A percentile compares a stretch with the other conserved stretches of the same genome.
phyloP scores from a whole-genome alignment of 2,113 vertebrate species.

The Hyla sarda region DNA sequence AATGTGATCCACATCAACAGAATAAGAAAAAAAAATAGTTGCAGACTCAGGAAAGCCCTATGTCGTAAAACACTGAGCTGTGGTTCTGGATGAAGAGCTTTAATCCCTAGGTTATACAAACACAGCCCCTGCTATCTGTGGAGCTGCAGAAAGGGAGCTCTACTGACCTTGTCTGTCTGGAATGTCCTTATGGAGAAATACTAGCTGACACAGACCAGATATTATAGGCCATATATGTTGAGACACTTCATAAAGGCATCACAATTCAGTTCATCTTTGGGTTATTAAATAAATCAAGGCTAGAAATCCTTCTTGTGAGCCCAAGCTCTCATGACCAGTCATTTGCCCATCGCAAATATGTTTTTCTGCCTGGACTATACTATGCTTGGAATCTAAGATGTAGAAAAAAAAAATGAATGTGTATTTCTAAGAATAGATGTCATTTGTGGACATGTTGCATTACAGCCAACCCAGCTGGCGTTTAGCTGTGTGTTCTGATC shows the following conservation, averaged over 20 bases:
- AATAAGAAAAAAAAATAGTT: not conserved
- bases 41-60: conserved; percentile 3
- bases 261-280: conserved; percentile 15
- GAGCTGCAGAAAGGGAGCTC: not conserved
- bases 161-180: conserved; percentile 47
- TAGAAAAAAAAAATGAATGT: not conserved
- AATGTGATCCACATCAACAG: not conserved
- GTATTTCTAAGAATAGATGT: too few species aligned
- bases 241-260: conserved; percentile 13
- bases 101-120: conserved; percentile 45
- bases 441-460: not conserved
- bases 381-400: not conserved
- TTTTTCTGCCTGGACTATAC: not conserved
- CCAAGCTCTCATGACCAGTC: not conserved
- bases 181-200: conserved; percentile 40
- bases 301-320: not conserved
- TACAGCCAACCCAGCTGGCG: not conserved
- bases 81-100: conserved; percentile 10
- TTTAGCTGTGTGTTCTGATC: not conserved
- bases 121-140: conserved; percentile 13
- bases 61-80: not conserved
- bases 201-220: not conserved
- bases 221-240: not conserved
- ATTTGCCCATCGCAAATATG: not conserved
- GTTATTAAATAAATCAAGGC: not conserved